phyloP scores from a whole-genome alignment of 2,797 vertebrate species.

The Paratrypauchen microcephalus region DNA sequence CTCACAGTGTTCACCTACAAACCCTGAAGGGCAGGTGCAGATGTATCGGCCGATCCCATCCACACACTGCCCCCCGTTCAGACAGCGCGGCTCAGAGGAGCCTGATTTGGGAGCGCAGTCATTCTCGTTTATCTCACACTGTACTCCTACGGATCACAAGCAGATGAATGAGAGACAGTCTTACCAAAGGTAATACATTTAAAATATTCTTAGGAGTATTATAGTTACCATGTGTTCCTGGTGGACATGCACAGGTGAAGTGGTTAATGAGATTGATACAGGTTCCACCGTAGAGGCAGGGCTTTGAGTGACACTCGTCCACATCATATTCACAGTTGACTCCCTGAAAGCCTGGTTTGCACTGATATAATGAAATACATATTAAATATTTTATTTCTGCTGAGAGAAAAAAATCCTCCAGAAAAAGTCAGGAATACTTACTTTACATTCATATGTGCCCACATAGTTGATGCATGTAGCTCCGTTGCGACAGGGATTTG shows the following conservation, averaged over 20 bases:
- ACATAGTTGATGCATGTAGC: conserved; percentile 88
- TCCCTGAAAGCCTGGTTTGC: conserved; percentile 89
- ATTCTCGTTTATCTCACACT: conserved; percentile 78
- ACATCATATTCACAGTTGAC: conserved; percentile 93
- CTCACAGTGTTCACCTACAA: conserved; percentile 88
- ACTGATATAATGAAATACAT: conserved; percentile 67
- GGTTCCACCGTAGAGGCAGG: conserved; percentile 87
- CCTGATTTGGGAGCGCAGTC: conserved; percentile 74
- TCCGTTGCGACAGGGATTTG: conserved; percentile 89
- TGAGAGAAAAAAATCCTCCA: background rate
- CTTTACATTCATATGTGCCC: conserved; percentile 85
- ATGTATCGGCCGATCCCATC: conserved; percentile 87
- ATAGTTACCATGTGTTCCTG: conserved; percentile 85
- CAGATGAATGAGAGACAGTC: background rate
- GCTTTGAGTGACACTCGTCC: conserved; percentile 89
- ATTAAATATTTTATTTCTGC: conserved; percentile 7
- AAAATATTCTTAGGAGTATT: background rate
- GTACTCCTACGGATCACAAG: conserved; percentile 58
- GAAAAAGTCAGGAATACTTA: conserved; percentile 56
- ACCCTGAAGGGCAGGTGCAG: conserved; percentile 85
- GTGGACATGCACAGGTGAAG: conserved; percentile 88
- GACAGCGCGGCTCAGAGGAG: conserved; percentile 69
- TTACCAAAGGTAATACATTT: background rate
- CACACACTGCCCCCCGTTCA: conserved; percentile 81
- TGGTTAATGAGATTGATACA: conserved; percentile 90